Conservation (phyloP, 2,797 vertebrate species). For the Gymnoscopelus braueri region DNA sequence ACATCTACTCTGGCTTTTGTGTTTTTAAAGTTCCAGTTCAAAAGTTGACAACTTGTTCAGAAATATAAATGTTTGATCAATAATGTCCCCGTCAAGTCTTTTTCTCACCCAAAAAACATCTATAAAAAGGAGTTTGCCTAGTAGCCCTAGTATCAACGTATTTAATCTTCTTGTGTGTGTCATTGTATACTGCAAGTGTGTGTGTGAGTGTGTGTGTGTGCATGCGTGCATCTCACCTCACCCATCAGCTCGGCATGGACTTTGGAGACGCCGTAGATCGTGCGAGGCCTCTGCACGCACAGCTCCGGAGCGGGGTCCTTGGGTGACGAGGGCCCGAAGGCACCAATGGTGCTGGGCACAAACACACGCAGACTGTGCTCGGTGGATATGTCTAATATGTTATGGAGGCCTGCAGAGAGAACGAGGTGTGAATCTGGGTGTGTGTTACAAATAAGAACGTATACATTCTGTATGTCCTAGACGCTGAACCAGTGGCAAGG, state of each 20-base stretch:
- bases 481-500: no score
- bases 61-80: no score
- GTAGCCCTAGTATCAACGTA: no score
- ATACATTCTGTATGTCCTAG: background rate
- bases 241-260: background rate
- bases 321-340: slow-evolving; percentile 95
- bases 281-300: slow-evolving; percentile 94
- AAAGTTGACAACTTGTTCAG: no score
- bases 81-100: no score
- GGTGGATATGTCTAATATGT: slow-evolving; percentile 92
- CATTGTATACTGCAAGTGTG: background rate
- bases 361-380: slow-evolving; percentile 93
- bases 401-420: slow-evolving; percentile 87
- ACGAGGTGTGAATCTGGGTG: background rate
- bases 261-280: slow-evolving; percentile 94
- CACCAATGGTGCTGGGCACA: slow-evolving; percentile 97
- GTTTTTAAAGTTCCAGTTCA: no score
- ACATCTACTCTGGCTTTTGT: no score
- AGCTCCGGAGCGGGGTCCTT: slow-evolving; percentile 94
- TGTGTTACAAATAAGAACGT: no score
- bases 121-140: no score
- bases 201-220: background rate
- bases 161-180: no score
- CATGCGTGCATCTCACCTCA: no score
- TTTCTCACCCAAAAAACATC: no score